A percentile compares a stretch with the other conserved stretches of the same genome.
Conservation (phyloP, 2,888 invertebrate species). For the Coleophora deauratella region DNA sequence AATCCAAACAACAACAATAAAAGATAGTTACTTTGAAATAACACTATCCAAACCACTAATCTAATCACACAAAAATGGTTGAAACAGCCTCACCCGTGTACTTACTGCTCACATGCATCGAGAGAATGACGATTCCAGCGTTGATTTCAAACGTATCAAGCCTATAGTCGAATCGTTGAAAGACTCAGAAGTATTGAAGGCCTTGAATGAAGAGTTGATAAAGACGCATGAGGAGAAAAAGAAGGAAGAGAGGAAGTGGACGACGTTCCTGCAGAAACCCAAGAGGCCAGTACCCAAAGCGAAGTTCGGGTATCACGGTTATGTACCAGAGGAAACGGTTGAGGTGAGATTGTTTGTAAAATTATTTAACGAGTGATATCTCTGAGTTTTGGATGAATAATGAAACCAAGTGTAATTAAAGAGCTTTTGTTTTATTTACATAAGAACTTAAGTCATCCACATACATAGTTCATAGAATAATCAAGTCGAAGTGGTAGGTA, state of each 20-base stretch:
- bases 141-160: slow-evolving; percentile 80
- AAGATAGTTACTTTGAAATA: background rate
- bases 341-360: slow-evolving; percentile 30
- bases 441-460: too few species aligned
- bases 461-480: too few species aligned
- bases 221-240: slow-evolving; percentile 66
- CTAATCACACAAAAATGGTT: slow-evolving; percentile 28
- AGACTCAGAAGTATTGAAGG: slow-evolving; percentile 79
- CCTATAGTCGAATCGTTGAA: slow-evolving; percentile 77
- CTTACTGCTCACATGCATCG: slow-evolving; percentile 57
- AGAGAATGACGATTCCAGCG: slow-evolving; percentile 60
- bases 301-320: slow-evolving; percentile 39
- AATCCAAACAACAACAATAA: too few species aligned
- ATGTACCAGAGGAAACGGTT: slow-evolving; percentile 22
- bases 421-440: too few species aligned
- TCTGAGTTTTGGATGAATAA: too few species aligned
- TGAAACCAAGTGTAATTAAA: too few species aligned
- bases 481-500: too few species aligned
- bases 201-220: slow-evolving; percentile 47
- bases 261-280: slow-evolving; percentile 85
- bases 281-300: slow-evolving; percentile 76
- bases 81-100: slow-evolving; percentile 47
- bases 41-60: background rate
- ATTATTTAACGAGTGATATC: too few species aligned
- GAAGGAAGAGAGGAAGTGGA: slow-evolving; percentile 77